These are phyloP conservation scores for Coremacera marginata DNA, from an alignment of 2,888 invertebrate species.

Conservation along the genomic window DNA sequence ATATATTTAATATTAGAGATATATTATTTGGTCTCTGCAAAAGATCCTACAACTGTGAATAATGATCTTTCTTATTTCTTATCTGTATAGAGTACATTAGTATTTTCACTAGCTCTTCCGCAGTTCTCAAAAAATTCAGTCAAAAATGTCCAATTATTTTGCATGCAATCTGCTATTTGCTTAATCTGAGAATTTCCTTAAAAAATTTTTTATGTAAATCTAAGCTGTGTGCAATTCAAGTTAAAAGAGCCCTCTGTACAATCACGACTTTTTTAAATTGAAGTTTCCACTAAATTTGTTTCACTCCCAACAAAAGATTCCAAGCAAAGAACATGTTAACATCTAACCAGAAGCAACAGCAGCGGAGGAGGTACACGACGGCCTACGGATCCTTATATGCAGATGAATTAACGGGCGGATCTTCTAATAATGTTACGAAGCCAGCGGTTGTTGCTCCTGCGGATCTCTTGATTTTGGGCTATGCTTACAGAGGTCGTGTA, in stretches of 20 bases:
- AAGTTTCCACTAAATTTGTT: conserved; percentile 20
- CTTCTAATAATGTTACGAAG: conserved; percentile 15
- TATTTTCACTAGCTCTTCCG: no score
- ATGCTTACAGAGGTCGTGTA: conserved; percentile 10
- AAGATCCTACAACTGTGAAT: no score
- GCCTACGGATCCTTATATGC: conserved; percentile 21
- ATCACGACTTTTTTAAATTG: conserved; percentile 29
- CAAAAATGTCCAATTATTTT: conserved; percentile 9
- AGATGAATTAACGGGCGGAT: conserved; percentile 33
- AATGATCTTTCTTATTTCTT: no score
- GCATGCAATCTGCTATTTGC: neutral
- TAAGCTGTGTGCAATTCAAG: neutral
- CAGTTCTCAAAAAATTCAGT: no score
- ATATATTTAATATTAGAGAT: no score
- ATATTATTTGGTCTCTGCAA: no score
- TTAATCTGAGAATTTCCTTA: conserved; percentile 3
- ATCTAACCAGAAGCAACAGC: conserved; percentile 3
- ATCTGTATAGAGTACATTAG: no score
- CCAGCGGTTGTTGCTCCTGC: neutral
- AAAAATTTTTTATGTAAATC: conserved; percentile 24
- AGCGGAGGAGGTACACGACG: neutral
- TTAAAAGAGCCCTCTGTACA: conserved; percentile 25
- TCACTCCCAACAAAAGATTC: conserved; percentile 9
- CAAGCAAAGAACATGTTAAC: conserved; percentile 7
- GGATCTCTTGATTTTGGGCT: conserved; percentile 3